Base-by-base conservation (phyloP, 1,140 invertebrate species). In the Bombus haemorrhoidalis region DNA sequence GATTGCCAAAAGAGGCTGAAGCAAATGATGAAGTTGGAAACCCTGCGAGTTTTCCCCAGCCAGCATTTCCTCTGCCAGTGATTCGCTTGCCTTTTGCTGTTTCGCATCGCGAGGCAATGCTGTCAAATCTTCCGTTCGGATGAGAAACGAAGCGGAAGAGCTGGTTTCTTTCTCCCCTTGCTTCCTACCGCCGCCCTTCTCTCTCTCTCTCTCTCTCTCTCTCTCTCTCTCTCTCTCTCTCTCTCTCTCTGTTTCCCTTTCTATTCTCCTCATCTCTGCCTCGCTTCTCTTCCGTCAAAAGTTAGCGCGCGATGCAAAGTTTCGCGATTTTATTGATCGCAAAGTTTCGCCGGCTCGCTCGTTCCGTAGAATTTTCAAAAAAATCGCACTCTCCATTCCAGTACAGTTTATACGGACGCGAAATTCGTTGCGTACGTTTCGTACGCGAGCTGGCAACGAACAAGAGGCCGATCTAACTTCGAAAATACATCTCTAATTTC, bases 291-390 rank as follows among this genome's bases (percentile, higher is more conserved):
- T 71, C 66, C 57, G 37, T n/a, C 62, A 53, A 90, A 90, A 90
- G 83, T 88, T 90, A 86, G 68, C 81, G 71, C 86, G 68, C 82
- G 75, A 86, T 62, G 68, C 37, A 75, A 89, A 89, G 66, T 90
- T 89, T 77, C 74, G 75, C 88, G 74, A 83, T 90, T 89, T 89
- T 89, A 90, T 90, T 84, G 89, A 90, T 90, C 88, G 81, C 79
- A 32, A 90, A 90, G 74, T 87, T 90, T 83, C 72, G 34, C 74
- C 59, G 41, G 28, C 8, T 73, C 71, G 32, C 57, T 59, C 43
- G 37, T 81, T 53, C 18, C 25, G 64, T 43, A 28, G 64, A 89
- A 89, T 87, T 89, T 85, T 83, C 37, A 22, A 57, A 84, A 89
- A 89, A 85, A 82, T 53, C 71, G 71, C 62, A 43, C 83, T 37